Evolutionary conservation across 2,797 vertebrate species (phyloP), one percentile per base, ranked within the genome.

Genomic region (Micrastur ruficollis): DNA sequence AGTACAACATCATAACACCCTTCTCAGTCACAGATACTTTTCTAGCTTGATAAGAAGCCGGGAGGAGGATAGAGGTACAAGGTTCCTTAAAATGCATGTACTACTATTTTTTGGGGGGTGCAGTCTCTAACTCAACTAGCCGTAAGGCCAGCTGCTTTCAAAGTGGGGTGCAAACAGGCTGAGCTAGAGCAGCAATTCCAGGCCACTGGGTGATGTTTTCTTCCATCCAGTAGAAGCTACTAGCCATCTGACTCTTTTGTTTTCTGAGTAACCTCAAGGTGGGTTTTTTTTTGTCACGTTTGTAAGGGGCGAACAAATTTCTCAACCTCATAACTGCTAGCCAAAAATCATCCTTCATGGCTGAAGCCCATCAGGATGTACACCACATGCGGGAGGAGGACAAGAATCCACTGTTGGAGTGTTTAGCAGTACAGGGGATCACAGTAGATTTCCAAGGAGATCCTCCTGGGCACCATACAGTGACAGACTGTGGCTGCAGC

Each of bases 251-350:
- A 50, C 34, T 76, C 12, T 68, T 72, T 71, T 65, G 29, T 71
- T 23, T 75, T n/a, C 58, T 11, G 32, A 75, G 12, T 68, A 42
- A 49, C 63, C 49, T 81, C 50, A 36, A 4, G 6, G 21, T 10
- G 5, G 1, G 0, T 9, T 52, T 73, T 5, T 5, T 19, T 68
- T 53, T 18, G 11, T 40, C 22, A 3, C 12, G 10, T 50, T 46
- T 75, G 9, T 53, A 52, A 83, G 19, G 40, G 25, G 42, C 20
- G 55, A 44, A 66, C 14, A 56, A 32, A 68, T 75, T 84, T 90
- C n/a, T 68, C 15, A 56, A 7, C 9, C n/a, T 62, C 47, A 29
- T 67, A 66, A 70, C 20, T 66, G 42, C 58, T 44, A 49, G 22
- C 11, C 58, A 56, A 27, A 66, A 85, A 26, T 71, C 31, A 74